These are phyloP conservation scores for Zaprionus africanus DNA, from an alignment of 1,140 invertebrate genomes.

Conservation along the genomic window DNA sequence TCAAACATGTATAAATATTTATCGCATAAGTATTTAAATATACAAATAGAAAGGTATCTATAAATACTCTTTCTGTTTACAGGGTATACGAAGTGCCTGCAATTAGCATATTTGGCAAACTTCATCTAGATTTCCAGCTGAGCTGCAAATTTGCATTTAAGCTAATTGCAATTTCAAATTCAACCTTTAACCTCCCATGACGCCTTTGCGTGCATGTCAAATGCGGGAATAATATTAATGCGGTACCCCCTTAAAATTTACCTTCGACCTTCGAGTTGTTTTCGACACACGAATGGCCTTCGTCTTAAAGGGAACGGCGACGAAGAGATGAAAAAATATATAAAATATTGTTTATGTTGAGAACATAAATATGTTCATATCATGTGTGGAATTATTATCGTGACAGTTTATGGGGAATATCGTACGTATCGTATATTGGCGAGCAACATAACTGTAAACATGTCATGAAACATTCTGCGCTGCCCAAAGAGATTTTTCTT, in stretches of 20 bases:
- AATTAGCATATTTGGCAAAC: slow-evolving; percentile 28
- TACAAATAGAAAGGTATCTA: neutral
- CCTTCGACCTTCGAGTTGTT: slow-evolving; percentile 15
- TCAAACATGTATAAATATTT: neutral
- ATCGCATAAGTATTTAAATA: neutral
- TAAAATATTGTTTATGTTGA: neutral
- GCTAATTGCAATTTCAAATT: slow-evolving; percentile 35
- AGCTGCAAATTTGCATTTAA: slow-evolving; percentile 38
- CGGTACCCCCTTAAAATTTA: slow-evolving; percentile 11
- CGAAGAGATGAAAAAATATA: neutral
- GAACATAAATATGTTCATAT: neutral
- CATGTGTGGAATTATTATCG: neutral
- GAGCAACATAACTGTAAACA: slow-evolving; percentile 9
- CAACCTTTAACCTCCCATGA: slow-evolving; percentile 29
- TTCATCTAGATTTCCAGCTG: slow-evolving; percentile 13
- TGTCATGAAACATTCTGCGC: slow-evolving; percentile 26
- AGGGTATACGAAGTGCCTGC: neutral
- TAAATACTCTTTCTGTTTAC: neutral
- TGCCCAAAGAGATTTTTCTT: slow-evolving; percentile 14
- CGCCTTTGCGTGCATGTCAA: slow-evolving; percentile 27
- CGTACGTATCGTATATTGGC: neutral
- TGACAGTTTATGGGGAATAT: neutral
- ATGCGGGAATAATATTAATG: slow-evolving; percentile 6
- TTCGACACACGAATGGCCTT: neutral
- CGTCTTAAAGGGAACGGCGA: neutral